Percentiles rank a stretch among this genome's conserved stretches.
These are phyloP conservation scores for Anaspis maculata DNA, from an alignment of 2,888 invertebrate genomes.

Conservation along the genomic window DNA sequence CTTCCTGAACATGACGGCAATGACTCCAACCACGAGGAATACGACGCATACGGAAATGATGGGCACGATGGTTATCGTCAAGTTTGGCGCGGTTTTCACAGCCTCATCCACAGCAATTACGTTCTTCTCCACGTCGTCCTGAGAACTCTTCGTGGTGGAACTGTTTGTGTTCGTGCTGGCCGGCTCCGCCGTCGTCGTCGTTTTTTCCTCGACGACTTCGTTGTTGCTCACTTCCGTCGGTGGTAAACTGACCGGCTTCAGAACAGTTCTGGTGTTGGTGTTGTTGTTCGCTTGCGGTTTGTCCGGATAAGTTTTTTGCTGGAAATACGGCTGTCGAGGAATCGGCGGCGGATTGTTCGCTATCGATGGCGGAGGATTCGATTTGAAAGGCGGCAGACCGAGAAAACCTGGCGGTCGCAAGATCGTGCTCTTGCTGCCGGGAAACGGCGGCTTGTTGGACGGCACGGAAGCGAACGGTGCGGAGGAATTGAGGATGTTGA, in stretches of 20 bases:
- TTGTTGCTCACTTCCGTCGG: conserved; percentile 13
- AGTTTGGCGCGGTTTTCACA: conserved; percentile 44
- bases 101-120: conserved; percentile 30
- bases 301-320: conserved; percentile 18
- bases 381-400: conserved; percentile 23
- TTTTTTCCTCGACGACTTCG: conserved; percentile 5
- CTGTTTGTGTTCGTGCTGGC: conserved; percentile 1
- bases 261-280: conserved; percentile 7
- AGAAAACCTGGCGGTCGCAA: conserved; percentile 12
- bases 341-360: conserved; percentile 25
- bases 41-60: conserved; percentile 62
- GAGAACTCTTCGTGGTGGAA: conserved; percentile 4
- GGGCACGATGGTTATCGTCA: conserved; percentile 61
- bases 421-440: conserved; percentile 7
- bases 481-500: conserved; percentile 47
- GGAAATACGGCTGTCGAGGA: conserved; percentile 21
- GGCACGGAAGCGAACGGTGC: conserved; percentile 19
- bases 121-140: conserved; percentile 16
- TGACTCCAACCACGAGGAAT: conserved; percentile 57
- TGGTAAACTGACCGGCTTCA: conserved; percentile 13
- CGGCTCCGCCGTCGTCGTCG: conserved; percentile 2
- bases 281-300: conserved; percentile 1
- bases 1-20: conserved; percentile 62
- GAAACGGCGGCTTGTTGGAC: conserved; percentile 24
- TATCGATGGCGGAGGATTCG: conserved; percentile 21